These are phyloP conservation scores for Taenaris catops DNA, from an alignment of 2,888 invertebrate species.

Conservation along the genomic window DNA sequence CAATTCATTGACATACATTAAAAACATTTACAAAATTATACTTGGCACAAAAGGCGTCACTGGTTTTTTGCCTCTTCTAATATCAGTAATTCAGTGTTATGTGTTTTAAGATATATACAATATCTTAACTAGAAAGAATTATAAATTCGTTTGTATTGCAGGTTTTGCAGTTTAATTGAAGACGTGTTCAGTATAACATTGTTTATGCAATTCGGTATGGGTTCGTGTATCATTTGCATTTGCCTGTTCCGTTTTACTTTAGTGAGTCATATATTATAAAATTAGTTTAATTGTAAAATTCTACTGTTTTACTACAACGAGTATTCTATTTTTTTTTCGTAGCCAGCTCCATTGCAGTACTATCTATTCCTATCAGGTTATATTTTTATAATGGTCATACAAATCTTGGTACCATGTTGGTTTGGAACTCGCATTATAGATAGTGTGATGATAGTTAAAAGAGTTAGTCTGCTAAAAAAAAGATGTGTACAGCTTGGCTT, in stretches of 20 bases:
- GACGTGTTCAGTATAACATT: conserved; percentile 41
- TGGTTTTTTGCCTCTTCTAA: no score
- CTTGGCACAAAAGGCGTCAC: no score
- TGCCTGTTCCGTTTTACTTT: conserved; percentile 52
- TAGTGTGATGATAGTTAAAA: no score
- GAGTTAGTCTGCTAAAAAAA: no score
- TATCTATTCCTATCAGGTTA: conserved; percentile 48
- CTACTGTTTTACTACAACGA: no score
- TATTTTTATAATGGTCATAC: conserved; percentile 40
- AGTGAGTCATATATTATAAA: conserved; percentile 32
- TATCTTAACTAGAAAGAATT: no score
- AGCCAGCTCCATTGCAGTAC: conserved; percentile 45
- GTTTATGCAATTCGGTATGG: conserved; percentile 48
- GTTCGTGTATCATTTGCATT: conserved; percentile 51
- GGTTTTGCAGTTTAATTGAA: conserved; percentile 45
- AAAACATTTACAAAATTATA: no score
- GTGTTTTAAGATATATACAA: no score
- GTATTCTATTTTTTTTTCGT: conserved; percentile 22
- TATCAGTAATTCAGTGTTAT: no score
- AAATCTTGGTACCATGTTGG: conserved; percentile 54
- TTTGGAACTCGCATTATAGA: conserved; percentile 48
- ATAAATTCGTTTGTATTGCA: conserved; percentile 29
- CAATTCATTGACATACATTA: no score
- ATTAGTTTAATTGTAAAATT: background rate
- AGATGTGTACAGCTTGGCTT: no score